phyloP scores from a whole-genome alignment of 2,113 vertebrate species.

The Opisthocomus hoazin region DNA sequence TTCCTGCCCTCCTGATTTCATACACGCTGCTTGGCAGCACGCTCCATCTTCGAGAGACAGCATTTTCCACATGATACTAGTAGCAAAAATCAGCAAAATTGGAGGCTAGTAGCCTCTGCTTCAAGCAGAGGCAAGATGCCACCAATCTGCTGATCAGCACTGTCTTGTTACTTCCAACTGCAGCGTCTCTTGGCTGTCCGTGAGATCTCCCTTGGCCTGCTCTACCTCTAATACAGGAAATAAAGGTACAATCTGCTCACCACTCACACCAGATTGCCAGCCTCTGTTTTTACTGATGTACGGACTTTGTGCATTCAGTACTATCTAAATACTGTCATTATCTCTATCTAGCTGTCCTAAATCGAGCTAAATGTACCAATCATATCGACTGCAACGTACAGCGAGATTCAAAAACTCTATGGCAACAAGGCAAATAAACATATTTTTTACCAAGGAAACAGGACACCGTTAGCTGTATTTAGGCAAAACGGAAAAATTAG shows the following conservation, averaged over 20 bases:
- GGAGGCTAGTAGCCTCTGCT: not conserved
- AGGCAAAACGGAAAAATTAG: not conserved
- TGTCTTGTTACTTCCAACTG: not conserved
- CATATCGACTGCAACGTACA: not conserved
- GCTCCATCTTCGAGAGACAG: not conserved
- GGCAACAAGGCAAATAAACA: not conserved
- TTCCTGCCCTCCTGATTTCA: slow-evolving; percentile 6
- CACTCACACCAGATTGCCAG: not conserved
- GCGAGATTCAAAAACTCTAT: not conserved
- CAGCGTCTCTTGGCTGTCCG: not conserved
- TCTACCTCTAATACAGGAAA: not conserved
- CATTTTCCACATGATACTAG: not conserved
- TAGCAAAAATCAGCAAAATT: not conserved
- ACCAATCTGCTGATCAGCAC: not conserved
- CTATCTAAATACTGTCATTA: not conserved
- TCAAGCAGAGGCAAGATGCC: not conserved
- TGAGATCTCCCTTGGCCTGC: not conserved
- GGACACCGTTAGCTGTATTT: not conserved
- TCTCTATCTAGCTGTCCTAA: not conserved
- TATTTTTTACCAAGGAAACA: not conserved
- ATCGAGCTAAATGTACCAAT: not conserved
- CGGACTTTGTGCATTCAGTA: not conserved
- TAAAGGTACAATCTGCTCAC: not conserved
- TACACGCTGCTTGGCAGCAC: not conserved
- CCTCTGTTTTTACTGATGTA: not conserved